Conservation (phyloP, 2,888 invertebrate genomes). For the Tridacna crocea region DNA sequence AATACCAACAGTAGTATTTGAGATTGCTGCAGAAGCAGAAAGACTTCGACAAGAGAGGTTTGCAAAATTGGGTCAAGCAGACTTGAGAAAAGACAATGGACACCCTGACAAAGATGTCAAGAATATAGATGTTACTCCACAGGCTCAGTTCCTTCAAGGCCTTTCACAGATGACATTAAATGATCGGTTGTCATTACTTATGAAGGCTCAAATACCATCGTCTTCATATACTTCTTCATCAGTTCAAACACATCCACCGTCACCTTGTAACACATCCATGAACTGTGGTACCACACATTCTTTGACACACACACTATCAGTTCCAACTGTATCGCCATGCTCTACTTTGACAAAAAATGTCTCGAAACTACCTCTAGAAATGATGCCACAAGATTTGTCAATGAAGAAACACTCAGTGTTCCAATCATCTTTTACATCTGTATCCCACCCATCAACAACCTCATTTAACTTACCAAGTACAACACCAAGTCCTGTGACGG, state of each 20-base stretch:
- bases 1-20: slow-evolving; percentile 56
- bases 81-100: not conserved
- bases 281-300: not conserved
- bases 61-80: slow-evolving; percentile 12
- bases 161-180: slow-evolving; percentile 28
- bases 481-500: not conserved
- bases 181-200: slow-evolving; percentile 43
- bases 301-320: slow-evolving; percentile 4
- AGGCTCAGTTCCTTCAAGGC: slow-evolving; percentile 19
- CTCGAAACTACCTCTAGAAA: slow-evolving; percentile 9
- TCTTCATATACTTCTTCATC: slow-evolving; percentile 5
- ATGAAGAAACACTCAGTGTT: slow-evolving; percentile 7
- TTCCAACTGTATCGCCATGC: not conserved
- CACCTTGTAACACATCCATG: not conserved
- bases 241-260: not conserved
- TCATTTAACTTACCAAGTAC: not conserved
- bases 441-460: not conserved
- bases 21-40: slow-evolving; percentile 46
- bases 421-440: not conserved
- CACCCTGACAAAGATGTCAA: not conserved
- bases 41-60: slow-evolving; percentile 21
- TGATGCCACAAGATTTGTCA: slow-evolving; percentile 32
- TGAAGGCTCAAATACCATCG: slow-evolving; percentile 47
- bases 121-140: not conserved
- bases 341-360: not conserved